Evolutionary conservation across 1,140 invertebrate species (phyloP).

Genomic region (Drosophila triauraria): DNA sequence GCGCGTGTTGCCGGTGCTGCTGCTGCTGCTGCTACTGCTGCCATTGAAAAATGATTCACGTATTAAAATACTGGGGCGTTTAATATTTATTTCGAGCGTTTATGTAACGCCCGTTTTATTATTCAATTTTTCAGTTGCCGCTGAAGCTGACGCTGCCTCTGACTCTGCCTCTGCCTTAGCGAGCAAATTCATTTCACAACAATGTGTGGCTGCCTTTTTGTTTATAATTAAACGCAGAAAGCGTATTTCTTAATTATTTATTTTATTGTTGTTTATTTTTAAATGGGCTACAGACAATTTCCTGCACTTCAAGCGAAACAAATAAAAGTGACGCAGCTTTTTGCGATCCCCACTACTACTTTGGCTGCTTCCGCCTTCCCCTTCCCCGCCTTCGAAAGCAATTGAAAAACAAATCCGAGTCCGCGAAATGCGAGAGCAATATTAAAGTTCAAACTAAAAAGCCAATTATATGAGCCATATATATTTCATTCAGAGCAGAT

Average conservation of each 20-base stretch:
- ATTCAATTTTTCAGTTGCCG: conserved; percentile 54
- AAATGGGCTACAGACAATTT: conserved; percentile 84
- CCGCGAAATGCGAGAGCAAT: conserved; percentile 25
- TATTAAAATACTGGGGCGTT: conserved; percentile 53
- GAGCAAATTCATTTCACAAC: conserved; percentile 54
- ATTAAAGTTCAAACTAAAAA: conserved; percentile 56
- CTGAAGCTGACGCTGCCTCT: neutral
- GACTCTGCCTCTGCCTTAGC: neutral
- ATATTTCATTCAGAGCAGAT: conserved; percentile 42
- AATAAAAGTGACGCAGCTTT: conserved; percentile 80
- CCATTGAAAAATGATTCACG: conserved; percentile 68
- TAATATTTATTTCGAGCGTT: conserved; percentile 79
- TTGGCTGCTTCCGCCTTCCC: neutral
- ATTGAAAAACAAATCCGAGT: conserved; percentile 56
- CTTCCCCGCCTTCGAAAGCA: neutral
- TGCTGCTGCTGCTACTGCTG: conserved; percentile 28
- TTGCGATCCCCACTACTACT: conserved; percentile 39
- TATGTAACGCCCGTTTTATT: conserved; percentile 71
- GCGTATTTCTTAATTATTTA: conserved; percentile 83
- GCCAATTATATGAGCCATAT: conserved; percentile 62
- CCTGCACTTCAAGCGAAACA: conserved; percentile 82
- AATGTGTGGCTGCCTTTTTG: conserved; percentile 57
- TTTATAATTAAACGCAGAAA: conserved; percentile 81
- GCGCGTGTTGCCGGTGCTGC: conserved; percentile 66
- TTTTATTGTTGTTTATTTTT: conserved; percentile 84